Conservation (phyloP, 2,797 vertebrate species). For the Argya squamiceps region DNA sequence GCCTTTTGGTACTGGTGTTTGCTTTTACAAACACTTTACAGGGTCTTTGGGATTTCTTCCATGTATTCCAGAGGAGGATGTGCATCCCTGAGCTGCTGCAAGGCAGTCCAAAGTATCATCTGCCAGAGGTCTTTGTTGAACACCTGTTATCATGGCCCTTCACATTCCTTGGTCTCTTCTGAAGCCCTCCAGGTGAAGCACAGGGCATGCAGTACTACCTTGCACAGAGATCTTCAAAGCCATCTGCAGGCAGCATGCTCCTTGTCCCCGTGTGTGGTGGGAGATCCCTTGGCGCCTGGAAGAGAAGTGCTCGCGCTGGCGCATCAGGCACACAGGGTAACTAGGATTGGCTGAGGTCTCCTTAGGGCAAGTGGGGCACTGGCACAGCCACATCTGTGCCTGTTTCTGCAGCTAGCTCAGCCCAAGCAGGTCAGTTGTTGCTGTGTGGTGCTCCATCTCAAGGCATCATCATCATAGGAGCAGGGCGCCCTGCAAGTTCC, state of each 20-base stretch:
- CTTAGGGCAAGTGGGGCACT: neutral
- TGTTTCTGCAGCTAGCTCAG: neutral
- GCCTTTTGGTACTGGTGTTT: neutral
- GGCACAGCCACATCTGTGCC: neutral
- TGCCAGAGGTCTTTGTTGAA: neutral
- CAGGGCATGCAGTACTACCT: neutral
- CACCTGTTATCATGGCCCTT: neutral
- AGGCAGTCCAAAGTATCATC: neutral
- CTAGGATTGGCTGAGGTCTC: neutral
- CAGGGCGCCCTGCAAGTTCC: neutral
- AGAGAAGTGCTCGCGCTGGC: accelerated
- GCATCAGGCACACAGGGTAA: neutral
- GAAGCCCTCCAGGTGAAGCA: neutral
- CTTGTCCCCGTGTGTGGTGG: neutral
- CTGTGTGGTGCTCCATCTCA: neutral
- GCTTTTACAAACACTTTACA: neutral
- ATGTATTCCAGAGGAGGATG: neutral
- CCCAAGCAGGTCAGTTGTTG: neutral
- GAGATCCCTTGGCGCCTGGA: neutral
- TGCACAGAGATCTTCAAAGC: neutral
- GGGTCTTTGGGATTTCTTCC: neutral
- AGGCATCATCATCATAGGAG: accelerated
- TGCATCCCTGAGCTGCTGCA: neutral
- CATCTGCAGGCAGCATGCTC: neutral
- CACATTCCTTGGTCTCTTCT: neutral